Evolutionary conservation across 2,113 vertebrate species (phyloP).

Genomic region (Ictalurus punctatus): DNA sequence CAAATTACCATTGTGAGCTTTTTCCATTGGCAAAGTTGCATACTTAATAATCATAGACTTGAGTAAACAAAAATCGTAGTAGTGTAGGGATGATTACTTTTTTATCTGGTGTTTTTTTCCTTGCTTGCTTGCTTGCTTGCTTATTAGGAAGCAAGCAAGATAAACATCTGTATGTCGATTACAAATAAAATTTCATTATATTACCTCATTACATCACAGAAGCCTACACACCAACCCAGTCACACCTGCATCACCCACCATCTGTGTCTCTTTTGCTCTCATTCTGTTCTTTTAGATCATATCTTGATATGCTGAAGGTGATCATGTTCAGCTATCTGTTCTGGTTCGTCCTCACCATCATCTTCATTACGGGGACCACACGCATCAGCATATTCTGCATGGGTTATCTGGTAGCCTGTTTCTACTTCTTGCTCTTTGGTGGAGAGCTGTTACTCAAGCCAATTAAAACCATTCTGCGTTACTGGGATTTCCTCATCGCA

Average conservation of each 20-base stretch:
- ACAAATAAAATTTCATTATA: not conserved
- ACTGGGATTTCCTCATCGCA: slow-evolving; percentile 98
- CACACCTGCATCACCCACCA: not conserved
- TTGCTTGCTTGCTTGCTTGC: not conserved
- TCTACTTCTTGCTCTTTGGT: slow-evolving; percentile 97
- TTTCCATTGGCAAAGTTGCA: not conserved
- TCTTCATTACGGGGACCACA: slow-evolving; percentile 97
- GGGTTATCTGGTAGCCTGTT: slow-evolving; percentile 97
- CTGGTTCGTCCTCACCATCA: slow-evolving; percentile 98
- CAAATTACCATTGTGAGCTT: not conserved
- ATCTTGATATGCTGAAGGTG: slow-evolving; percentile 98
- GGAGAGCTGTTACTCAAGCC: slow-evolving; percentile 92
- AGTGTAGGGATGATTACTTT: not conserved
- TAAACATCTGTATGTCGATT: not conserved
- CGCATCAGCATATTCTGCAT: slow-evolving; percentile 98
- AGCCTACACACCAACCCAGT: not conserved
- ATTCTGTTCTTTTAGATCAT: slow-evolving; percentile 79
- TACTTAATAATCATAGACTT: not conserved
- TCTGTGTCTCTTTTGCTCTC: not conserved
- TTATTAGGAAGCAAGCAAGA: not conserved
- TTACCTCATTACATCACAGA: not conserved
- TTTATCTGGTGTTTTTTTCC: not conserved
- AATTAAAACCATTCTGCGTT: slow-evolving; percentile 91
- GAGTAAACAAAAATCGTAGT: not conserved
- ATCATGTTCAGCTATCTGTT: slow-evolving; percentile 97